A percentile compares a stretch with the other conserved stretches of the same genome.
phyloP scores from a whole-genome alignment of 2,888 invertebrate species.

The Tachina fera region DNA sequence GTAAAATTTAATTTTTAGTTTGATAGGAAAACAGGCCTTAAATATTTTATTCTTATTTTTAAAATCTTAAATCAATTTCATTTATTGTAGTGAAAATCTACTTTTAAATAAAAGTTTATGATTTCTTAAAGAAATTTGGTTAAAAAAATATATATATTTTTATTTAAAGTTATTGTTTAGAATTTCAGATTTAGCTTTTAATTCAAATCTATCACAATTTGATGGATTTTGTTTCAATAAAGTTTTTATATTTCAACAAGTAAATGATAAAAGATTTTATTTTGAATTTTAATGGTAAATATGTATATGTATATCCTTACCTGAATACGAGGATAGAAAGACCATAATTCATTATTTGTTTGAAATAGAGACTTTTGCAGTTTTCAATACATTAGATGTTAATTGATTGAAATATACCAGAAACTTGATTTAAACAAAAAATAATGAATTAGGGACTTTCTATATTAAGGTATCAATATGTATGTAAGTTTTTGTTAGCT shows the following conservation, averaged over 20 bases:
- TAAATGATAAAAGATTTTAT: conserved; percentile 4
- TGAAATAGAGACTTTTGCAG: too few species aligned
- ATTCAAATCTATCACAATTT: conserved; percentile 66
- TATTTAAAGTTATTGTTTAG: conserved; percentile 40
- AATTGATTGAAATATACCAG: too few species aligned
- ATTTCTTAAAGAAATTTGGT: too few species aligned
- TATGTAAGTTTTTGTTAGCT: neutral
- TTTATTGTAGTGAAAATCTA: too few species aligned
- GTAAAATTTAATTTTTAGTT: conserved; percentile 23
- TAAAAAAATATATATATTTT: conserved; percentile 40
- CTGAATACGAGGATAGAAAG: too few species aligned
- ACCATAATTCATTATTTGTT: too few species aligned
- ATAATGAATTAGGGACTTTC: too few species aligned
- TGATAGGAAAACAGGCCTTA: conserved; percentile 61
- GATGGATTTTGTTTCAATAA: conserved; percentile 45
- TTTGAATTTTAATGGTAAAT: neutral
- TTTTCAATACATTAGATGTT: too few species aligned
- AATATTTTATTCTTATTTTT: conserved; percentile 37
- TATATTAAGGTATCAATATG: too few species aligned
- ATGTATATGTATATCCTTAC: too few species aligned
- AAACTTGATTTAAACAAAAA: too few species aligned
- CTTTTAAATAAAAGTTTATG: too few species aligned
- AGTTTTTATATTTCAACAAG: conserved; percentile 3
- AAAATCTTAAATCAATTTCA: conserved; percentile 16
- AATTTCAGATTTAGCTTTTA: conserved; percentile 30